phyloP scores from a whole-genome alignment of 2,113 vertebrate genomes.

The Pungitius pungitius region DNA sequence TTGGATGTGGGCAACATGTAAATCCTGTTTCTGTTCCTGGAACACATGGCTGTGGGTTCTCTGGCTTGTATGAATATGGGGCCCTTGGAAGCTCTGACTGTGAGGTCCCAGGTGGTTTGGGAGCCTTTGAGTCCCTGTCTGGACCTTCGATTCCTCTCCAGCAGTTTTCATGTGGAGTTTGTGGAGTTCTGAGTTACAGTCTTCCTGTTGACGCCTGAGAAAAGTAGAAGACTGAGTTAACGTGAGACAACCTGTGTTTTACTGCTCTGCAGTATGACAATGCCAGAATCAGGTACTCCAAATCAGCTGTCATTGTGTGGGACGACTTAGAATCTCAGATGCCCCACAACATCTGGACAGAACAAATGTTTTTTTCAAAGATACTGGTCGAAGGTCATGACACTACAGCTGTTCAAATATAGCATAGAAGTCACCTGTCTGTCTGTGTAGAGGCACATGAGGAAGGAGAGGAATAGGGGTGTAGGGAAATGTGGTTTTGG shows the following conservation, averaged over 20 bases:
- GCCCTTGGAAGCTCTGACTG: slow-evolving; percentile 22
- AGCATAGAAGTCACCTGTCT: slow-evolving; percentile 64
- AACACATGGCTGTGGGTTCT: slow-evolving; percentile 10
- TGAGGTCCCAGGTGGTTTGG: slow-evolving; percentile 26
- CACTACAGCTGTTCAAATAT: background rate
- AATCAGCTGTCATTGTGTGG: background rate
- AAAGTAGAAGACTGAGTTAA: slow-evolving; percentile 18
- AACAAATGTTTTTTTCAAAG: no score
- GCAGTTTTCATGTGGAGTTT: slow-evolving; percentile 62
- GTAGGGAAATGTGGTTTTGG: slow-evolving; percentile 76
- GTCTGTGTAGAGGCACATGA: slow-evolving; percentile 21
- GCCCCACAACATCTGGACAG: background rate
- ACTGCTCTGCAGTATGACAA: background rate
- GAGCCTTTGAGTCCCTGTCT: slow-evolving; percentile 25
- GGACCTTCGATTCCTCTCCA: slow-evolving; percentile 57
- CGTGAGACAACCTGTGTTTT: background rate
- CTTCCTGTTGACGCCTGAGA: slow-evolving; percentile 44
- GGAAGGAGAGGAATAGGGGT: background rate
- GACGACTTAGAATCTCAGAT: background rate
- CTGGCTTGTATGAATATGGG: slow-evolving; percentile 3
- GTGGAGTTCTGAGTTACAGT: slow-evolving; percentile 65
- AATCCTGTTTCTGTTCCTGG: slow-evolving; percentile 46
- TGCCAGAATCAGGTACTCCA: background rate
- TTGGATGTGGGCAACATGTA: slow-evolving; percentile 6
- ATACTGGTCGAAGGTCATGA: no score